Evolutionary conservation across 1,140 invertebrate species (phyloP).

Genomic region (Aphelinus atriplicis): DNA sequence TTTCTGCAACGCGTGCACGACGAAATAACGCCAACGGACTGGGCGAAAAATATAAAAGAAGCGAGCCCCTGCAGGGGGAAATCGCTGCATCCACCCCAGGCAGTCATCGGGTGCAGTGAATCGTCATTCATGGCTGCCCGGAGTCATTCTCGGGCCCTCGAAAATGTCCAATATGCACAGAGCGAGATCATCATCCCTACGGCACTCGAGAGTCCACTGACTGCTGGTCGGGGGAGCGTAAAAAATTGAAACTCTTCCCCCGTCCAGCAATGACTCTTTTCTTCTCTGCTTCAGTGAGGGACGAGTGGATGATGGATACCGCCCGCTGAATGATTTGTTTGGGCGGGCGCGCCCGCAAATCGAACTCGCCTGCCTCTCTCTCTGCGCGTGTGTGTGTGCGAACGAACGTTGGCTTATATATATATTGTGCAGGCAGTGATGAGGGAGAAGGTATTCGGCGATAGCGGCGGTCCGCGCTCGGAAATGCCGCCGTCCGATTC

Average conservation of each 20-base stretch:
- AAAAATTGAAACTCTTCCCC: too few species aligned
- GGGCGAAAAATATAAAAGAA: background rate
- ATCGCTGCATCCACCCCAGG: too few species aligned
- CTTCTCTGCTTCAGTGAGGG: background rate
- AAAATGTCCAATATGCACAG: conserved; percentile 8
- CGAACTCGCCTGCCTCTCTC: background rate
- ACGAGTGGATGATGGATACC: conserved; percentile 14
- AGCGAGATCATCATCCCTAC: too few species aligned
- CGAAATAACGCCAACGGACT: too few species aligned
- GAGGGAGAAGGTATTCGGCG: background rate
- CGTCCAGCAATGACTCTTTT: conserved; percentile 12
- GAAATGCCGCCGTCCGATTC: conserved; percentile 45
- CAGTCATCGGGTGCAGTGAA: too few species aligned
- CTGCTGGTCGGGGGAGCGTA: too few species aligned
- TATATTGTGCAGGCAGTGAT: background rate
- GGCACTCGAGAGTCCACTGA: too few species aligned
- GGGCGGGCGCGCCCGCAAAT: background rate
- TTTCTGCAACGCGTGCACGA: too few species aligned
- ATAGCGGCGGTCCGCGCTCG: background rate
- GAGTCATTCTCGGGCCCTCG: background rate
- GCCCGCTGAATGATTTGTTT: conserved; percentile 30
- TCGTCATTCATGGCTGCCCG: background rate
- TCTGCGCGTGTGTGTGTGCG: too few species aligned
- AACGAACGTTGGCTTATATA: too few species aligned
- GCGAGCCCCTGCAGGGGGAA: background rate